phyloP scores from a whole-genome alignment of 2,113 vertebrate species.

The Pachyramphus minor region DNA sequence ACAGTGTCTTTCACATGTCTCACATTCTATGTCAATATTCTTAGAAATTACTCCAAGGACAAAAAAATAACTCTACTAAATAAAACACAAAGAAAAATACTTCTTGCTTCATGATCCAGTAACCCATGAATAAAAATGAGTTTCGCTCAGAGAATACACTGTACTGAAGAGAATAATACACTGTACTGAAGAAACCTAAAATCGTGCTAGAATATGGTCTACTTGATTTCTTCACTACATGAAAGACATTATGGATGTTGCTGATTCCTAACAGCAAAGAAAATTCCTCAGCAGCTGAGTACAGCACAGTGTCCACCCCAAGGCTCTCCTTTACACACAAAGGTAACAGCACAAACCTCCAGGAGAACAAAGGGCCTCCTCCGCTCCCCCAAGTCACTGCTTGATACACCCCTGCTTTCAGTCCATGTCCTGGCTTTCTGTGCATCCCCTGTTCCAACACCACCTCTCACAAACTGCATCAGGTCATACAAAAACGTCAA shows the following conservation, averaged over 20 bases:
- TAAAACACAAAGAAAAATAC: background rate
- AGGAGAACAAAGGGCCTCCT: background rate
- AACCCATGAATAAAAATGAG: background rate
- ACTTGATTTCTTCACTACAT: background rate
- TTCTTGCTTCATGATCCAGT: background rate
- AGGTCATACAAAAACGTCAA: background rate
- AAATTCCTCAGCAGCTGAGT: background rate
- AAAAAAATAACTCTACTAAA: background rate
- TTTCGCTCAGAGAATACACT: background rate
- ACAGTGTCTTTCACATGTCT: background rate
- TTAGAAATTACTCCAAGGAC: background rate
- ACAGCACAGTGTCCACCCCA: background rate
- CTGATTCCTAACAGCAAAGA: background rate
- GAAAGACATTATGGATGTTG: background rate
- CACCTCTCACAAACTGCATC: background rate
- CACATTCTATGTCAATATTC: background rate
- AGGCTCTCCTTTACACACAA: background rate
- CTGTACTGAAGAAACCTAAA: background rate
- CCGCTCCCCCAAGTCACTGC: background rate
- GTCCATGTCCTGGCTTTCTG: fast-evolving
- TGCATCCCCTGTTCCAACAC: background rate
- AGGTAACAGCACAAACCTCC: background rate
- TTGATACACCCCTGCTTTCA: fast-evolving
- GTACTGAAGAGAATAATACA: background rate
- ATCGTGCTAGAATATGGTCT: background rate